phyloP scores from a whole-genome alignment of 2,888 invertebrate species.

The Nomada goodeniana region DNA sequence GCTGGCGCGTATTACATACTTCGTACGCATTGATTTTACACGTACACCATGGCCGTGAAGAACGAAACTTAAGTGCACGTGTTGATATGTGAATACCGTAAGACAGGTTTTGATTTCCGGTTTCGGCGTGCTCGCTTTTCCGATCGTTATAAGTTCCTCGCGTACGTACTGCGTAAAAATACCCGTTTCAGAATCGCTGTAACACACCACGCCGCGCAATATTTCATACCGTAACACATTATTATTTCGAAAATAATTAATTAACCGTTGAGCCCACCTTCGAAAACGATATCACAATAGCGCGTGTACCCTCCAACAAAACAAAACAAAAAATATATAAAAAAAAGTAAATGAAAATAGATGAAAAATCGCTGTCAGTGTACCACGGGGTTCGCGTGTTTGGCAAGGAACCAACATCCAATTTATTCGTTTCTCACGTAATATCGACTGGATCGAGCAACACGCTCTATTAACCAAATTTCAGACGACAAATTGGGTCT shows the following conservation, averaged over 20 bases:
- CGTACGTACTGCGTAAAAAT: neutral
- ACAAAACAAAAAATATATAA: neutral
- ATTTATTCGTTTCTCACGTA: neutral
- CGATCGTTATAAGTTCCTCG: slow-evolving; percentile 22
- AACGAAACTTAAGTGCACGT: slow-evolving; percentile 56
- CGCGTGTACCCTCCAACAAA: no score
- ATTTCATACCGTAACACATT: neutral
- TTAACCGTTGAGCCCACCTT: no score
- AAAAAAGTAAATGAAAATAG: neutral
- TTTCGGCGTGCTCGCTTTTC: slow-evolving; percentile 29
- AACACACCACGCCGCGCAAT: neutral
- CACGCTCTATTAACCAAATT: slow-evolving; percentile 39
- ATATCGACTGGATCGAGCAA: neutral
- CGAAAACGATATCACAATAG: no score
- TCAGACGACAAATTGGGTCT: slow-evolving; percentile 75
- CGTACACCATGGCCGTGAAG: slow-evolving; percentile 20
- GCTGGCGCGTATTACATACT: slow-evolving; percentile 14
- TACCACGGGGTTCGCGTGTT: neutral
- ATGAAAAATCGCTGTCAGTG: neutral
- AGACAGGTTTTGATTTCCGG: slow-evolving; percentile 57
- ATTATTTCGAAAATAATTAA: neutral
- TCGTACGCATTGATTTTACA: slow-evolving; percentile 9
- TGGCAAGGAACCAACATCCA: slow-evolving; percentile 17
- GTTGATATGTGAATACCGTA: slow-evolving; percentile 72
- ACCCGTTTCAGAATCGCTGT: neutral